A percentile compares a stretch with the other conserved stretches of the same genome.
These are phyloP conservation scores for Oreochromis spilurus DNA, from an alignment of 2,113 vertebrate species.

Conservation along the genomic window DNA sequence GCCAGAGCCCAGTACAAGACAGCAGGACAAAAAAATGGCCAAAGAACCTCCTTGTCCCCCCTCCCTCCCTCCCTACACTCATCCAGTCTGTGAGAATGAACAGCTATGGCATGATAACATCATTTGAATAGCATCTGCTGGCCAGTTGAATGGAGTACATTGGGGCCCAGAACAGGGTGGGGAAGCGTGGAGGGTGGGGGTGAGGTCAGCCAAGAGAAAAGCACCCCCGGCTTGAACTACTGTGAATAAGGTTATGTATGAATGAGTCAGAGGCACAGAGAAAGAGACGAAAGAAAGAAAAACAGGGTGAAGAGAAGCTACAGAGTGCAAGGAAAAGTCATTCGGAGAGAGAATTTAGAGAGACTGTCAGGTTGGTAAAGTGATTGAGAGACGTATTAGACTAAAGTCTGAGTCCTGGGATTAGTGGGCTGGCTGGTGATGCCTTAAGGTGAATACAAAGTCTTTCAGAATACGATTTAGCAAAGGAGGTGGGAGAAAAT, in stretches of 20 bases:
- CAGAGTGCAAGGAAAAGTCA: neutral
- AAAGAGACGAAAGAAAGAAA: neutral
- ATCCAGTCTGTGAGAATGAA: constrained; percentile 14
- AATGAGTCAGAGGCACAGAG: neutral
- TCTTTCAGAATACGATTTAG: neutral
- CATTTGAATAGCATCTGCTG: constrained; percentile 60
- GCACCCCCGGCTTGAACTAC: neutral
- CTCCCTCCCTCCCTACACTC: constrained; percentile 45
- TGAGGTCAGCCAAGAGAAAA: constrained; percentile 36
- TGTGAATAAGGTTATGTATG: constrained; percentile 3
- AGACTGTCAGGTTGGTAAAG: neutral
- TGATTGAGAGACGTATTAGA: constrained; percentile 1
- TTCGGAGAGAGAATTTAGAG: neutral
- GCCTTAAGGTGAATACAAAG: neutral
- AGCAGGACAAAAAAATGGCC: neutral
- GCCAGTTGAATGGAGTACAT: constrained; percentile 39
- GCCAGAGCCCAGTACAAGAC: neutral
- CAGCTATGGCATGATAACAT: constrained; percentile 31
- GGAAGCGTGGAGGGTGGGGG: constrained; percentile 19
- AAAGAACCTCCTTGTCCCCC: constrained; percentile 16
- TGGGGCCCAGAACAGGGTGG: constrained; percentile 40
- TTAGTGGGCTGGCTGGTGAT: neutral
- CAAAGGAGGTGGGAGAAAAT: neutral
- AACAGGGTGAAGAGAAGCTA: neutral
- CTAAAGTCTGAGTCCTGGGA: neutral